Conservation (phyloP, 1,140 invertebrate genomes). For the Araneus ventricosus region DNA sequence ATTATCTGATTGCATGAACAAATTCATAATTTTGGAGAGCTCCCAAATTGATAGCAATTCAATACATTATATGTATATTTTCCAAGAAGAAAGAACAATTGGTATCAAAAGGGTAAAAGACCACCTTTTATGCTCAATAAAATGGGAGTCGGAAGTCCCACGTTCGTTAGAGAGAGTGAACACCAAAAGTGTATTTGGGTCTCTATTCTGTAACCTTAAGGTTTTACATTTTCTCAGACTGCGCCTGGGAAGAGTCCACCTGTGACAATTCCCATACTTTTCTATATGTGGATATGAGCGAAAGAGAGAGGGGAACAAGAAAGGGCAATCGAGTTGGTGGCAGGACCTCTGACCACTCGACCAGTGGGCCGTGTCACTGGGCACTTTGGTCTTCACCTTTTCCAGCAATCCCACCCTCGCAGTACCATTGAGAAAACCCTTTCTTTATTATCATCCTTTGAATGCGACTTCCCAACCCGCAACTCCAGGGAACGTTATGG, state of each 20-base stretch:
- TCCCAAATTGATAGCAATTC: background rate
- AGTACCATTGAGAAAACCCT: background rate
- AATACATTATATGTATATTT: background rate
- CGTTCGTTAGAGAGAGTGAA: background rate
- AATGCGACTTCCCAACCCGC: slow-evolving; percentile 17
- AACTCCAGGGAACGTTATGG: slow-evolving; percentile 3
- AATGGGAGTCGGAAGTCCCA: slow-evolving; percentile 51
- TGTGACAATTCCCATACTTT: slow-evolving; percentile 41
- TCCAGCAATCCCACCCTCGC: background rate
- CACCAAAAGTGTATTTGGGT: background rate
- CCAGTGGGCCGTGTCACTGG: slow-evolving; percentile 65
- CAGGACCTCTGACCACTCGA: slow-evolving; percentile 59
- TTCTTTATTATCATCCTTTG: slow-evolving; percentile 33
- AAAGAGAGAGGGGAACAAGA: background rate
- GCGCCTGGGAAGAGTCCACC: slow-evolving; percentile 55
- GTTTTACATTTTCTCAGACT: slow-evolving; percentile 33
- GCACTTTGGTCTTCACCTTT: slow-evolving; percentile 40
- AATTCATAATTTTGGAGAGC: background rate
- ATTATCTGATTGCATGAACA: no score
- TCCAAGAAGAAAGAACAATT: background rate
- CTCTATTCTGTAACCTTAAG: background rate
- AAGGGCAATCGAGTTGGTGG: slow-evolving; percentile 1
- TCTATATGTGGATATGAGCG: no score
- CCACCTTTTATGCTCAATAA: background rate
- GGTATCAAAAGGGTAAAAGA: background rate